Percentiles rank a stretch among this genome's conserved stretches.
These are phyloP conservation scores for Dolichoris vasculosae DNA, from an alignment of 1,140 invertebrate genomes.

Conservation along the genomic window DNA sequence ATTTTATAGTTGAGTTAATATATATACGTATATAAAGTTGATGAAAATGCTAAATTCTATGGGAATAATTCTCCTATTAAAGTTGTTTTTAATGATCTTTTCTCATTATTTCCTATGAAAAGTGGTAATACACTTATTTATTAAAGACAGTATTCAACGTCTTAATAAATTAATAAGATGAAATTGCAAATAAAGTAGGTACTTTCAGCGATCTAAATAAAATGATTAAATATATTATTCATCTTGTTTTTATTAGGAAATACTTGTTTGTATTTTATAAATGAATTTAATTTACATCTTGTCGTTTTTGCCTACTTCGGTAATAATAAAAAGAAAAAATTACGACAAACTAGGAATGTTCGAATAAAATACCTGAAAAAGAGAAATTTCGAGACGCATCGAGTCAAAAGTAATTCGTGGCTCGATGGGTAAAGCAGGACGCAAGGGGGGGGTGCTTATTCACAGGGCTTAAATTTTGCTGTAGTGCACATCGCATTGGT, in stretches of 20 bases:
- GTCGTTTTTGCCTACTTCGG: neutral
- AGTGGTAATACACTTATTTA: neutral
- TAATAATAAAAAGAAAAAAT: neutral
- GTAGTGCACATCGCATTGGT: neutral
- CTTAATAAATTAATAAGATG: neutral
- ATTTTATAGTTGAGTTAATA: neutral
- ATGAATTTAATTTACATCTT: neutral
- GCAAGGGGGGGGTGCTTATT: neutral
- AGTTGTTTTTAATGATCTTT: no score
- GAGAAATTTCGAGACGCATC: neutral
- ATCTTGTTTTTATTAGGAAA: neutral
- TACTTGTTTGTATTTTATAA: neutral
- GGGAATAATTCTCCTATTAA: neutral
- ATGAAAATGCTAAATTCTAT: neutral
- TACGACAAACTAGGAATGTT: neutral
- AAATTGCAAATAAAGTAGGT: neutral
- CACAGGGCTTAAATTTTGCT: neutral
- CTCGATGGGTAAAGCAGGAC: neutral
- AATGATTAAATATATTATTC: neutral
- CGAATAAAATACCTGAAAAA: neutral
- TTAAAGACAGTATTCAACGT: neutral
- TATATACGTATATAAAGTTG: neutral
- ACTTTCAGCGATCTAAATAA: neutral
- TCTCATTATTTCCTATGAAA: neutral
- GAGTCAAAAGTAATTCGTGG: neutral